These are phyloP conservation scores for Platysternon megacephalum DNA, from an alignment of 2,113 vertebrate genomes.

Conservation along the genomic window DNA sequence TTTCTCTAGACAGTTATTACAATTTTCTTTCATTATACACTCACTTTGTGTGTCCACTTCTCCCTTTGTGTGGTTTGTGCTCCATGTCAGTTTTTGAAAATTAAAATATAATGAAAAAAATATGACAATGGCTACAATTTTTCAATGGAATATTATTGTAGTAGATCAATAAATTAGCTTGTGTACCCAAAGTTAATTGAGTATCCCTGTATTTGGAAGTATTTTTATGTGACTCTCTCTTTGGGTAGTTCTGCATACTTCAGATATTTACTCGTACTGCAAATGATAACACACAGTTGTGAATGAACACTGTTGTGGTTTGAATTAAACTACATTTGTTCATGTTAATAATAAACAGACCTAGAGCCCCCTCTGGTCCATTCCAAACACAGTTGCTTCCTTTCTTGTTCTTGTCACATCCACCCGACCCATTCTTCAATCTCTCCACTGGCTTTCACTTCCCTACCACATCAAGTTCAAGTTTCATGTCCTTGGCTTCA, in stretches of 20 bases:
- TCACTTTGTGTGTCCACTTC: neutral
- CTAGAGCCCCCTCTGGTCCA: neutral
- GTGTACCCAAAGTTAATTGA: neutral
- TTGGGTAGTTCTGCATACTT: neutral
- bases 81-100: neutral
- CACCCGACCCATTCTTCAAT: neutral
- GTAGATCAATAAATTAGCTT: neutral
- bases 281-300: neutral
- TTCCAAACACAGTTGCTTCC: neutral
- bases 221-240: neutral
- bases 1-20: neutral
- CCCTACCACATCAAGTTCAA: neutral
- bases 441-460: neutral
- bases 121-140: constrained; percentile 5
- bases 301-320: neutral
- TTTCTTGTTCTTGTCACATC: rapidly evolving
- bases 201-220: neutral
- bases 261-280: neutral
- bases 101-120: constrained; percentile 36
- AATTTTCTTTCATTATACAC: neutral
- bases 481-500: neutral
- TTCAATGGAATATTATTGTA: neutral
- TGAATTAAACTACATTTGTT: neutral
- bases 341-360: rapidly evolving
- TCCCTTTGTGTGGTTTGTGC: neutral